phyloP scores from a whole-genome alignment of 2,888 invertebrate species.

The Cephonodes hylas region DNA sequence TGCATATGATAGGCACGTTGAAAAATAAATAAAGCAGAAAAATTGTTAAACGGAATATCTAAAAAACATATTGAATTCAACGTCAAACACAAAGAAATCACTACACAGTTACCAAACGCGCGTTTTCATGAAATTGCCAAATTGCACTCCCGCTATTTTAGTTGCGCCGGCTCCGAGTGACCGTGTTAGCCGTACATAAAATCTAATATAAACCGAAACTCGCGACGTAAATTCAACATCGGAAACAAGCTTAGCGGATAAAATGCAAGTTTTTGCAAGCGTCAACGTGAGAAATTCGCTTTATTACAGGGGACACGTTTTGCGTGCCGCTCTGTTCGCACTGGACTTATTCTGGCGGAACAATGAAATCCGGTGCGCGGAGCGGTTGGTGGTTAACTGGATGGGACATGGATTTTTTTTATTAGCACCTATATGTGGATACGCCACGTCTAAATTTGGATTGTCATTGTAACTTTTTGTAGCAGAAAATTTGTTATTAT shows the following conservation, averaged over 20 bases:
- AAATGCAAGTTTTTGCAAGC: background rate
- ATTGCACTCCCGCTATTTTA: background rate
- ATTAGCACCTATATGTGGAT: background rate
- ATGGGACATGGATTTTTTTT: background rate
- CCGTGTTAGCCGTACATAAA: background rate
- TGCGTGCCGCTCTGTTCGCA: constrained; percentile 5
- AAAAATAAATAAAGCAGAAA: background rate
- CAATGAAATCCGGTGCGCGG: constrained; percentile 23
- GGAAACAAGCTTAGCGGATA: constrained; percentile 8
- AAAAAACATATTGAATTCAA: background rate
- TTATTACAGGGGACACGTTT: constrained; percentile 18
- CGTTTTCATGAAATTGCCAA: background rate
- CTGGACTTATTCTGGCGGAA: constrained; percentile 23
- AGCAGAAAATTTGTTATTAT: too few species aligned
- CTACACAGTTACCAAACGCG: background rate
- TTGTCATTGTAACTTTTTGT: too few species aligned
- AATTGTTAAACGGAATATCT: background rate
- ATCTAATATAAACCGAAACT: background rate
- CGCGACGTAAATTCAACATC: background rate
- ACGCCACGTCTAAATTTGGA: too few species aligned
- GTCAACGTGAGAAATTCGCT: constrained; percentile 14
- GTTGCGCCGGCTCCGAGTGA: background rate
- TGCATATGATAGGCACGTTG: too few species aligned
- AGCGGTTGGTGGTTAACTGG: background rate
- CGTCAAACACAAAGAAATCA: background rate